Evolutionary conservation across 2,113 vertebrate species (phyloP), one percentile per base, ranked within the genome.

Genomic region (Lonchura striata): DNA sequence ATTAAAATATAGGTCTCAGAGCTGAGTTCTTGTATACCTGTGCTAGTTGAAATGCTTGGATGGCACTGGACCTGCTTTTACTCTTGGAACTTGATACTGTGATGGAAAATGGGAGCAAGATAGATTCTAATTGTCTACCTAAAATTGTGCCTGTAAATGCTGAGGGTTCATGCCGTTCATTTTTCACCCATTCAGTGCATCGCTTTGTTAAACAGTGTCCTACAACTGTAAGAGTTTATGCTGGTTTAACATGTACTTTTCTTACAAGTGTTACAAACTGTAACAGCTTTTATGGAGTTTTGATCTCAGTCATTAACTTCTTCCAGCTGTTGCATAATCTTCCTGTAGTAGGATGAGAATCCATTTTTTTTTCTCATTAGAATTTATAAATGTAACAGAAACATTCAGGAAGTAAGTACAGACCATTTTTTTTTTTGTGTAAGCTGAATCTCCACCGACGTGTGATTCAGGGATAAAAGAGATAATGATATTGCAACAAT

Each of bases 161-260:
- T 66, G 37, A 39, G 47, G 13, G 31, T 69, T 90, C 15, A 2
- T 33, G n/a, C 22, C 0, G 0, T 66, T 75, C 0, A 2, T 90
- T 82, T 91, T 78, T 69, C 18, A 41, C 22, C 21, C 44, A 31
- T 37, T 65, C 17, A 47, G 0, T 50, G 44, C 1, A 2, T 70
- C n/a, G 28, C 30, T 81, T 65, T 82, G 27, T 82, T 92, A 42
- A 75, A 9, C 28, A 21, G 30, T 37, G 37, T 76, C n/a, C 24
- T 90, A 17, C 35, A 75, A 30, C 35, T 59, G 12, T 37, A 76
- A 72, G 63, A 86, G 59, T 91, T 85, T 42, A 44, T 91, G 24
- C 39, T 91, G 52, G 24, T 85, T 71, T 89, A 69, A 53, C 12
- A 11, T 33, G 27, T 61, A 18, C 30, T 92, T 92, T 49, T 42